A percentile compares a stretch with the other conserved stretches of the same genome.
Evolutionary conservation across 2,888 invertebrate genomes (phyloP).

Genomic region (Vanessa cardui): DNA sequence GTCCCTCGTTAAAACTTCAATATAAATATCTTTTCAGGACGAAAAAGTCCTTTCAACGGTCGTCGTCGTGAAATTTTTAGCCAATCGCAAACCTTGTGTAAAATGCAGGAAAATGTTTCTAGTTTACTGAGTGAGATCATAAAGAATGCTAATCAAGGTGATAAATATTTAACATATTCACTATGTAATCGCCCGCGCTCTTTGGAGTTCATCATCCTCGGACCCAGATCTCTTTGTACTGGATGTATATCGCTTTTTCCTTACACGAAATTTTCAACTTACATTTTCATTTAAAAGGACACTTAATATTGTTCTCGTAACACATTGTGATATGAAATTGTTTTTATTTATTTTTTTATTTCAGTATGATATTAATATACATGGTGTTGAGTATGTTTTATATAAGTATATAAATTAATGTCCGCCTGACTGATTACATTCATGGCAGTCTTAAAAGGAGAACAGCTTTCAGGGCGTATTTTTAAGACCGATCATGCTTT

Average conservation of each 20-base stretch:
- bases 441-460: no score
- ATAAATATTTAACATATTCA: slow-evolving; percentile 60
- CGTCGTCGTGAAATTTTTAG: slow-evolving; percentile 15
- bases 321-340: background rate
- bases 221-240: slow-evolving; percentile 15
- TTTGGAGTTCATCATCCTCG: slow-evolving; percentile 23
- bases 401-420: no score
- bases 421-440: no score
- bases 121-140: slow-evolving; percentile 37
- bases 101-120: slow-evolving; percentile 34
- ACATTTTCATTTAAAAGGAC: slow-evolving; percentile 11
- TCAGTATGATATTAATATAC: background rate
- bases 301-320: background rate
- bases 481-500: no score
- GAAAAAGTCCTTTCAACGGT: slow-evolving; percentile 12
- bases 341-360: background rate
- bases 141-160: slow-evolving; percentile 54
- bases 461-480: no score
- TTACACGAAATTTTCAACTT: background rate
- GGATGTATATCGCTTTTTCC: slow-evolving; percentile 7
- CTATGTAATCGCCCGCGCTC: slow-evolving; percentile 54
- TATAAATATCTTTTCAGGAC: slow-evolving; percentile 27
- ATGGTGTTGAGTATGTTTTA: no score
- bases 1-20: slow-evolving; percentile 31
- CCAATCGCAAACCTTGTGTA: slow-evolving; percentile 27